Conservation (phyloP, 2,113 vertebrate species). For the Phaethon lepturus region DNA sequence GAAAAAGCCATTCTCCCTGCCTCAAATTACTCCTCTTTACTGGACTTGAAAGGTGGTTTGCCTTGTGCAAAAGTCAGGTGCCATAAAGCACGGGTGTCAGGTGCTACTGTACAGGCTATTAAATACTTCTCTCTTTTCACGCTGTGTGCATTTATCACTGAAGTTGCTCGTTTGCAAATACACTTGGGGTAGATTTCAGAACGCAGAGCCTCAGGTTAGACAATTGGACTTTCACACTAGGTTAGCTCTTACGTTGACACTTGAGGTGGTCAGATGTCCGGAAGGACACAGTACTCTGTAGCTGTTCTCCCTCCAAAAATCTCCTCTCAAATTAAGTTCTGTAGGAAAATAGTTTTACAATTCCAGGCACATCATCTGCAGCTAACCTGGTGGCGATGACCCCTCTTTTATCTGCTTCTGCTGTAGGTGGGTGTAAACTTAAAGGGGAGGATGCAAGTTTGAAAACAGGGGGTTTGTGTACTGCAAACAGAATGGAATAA, state of each 20-base stretch:
- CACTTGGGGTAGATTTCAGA: not conserved
- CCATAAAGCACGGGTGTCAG: not conserved
- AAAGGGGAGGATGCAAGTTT: not conserved
- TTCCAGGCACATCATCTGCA: not conserved
- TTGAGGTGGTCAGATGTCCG: not conserved
- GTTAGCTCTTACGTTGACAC: not conserved
- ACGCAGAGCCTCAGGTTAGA: not conserved
- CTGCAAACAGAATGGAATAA: not conserved
- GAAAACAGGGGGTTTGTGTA: not conserved
- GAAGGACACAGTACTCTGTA: not conserved
- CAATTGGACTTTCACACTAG: not conserved
- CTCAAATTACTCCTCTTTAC: constrained; percentile 25
- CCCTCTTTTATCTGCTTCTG: not conserved
- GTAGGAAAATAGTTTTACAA: not conserved
- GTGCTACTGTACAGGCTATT: not conserved
- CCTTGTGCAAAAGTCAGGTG: constrained; percentile 13
- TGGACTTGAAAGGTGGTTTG: not conserved
- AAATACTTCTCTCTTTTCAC: not conserved
- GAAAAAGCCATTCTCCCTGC: not conserved
- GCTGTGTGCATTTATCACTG: not conserved
- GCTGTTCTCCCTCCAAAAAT: not conserved
- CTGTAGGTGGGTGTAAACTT: not conserved
- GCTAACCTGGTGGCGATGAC: not conserved
- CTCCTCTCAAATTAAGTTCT: not conserved
- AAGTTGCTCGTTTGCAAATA: not conserved